Evolutionary conservation across 2,113 vertebrate species (phyloP), one percentile per base, ranked within the genome.

Genomic region (Sprattus sprattus): DNA sequence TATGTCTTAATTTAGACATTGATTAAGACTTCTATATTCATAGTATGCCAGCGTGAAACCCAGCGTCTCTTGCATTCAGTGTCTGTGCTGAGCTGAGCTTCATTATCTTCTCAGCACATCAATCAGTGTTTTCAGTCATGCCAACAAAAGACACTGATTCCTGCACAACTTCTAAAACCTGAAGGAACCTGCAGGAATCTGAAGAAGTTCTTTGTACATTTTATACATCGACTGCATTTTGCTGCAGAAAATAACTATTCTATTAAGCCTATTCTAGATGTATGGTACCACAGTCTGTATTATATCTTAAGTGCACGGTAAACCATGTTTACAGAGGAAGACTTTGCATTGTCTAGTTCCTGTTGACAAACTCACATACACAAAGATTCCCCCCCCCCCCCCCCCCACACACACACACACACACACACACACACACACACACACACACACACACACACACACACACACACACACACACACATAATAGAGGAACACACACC

Each of bases 401-500:
- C n/a, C n/a, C n/a, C n/a, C n/a, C 57, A 60, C 54, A 60, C 54
- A n/a, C 57, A 64, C 57, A 64, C 57, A 64, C 57, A 64, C 57
- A 64, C 22, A 25, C 20, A 64, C 20, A 22, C 20, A 6, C 57
- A 64, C 57, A 64, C 22, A 25, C 20, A 64, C 20, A 22, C 20
- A 60, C 54, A 22, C 22, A 60, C 54, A 22, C 54, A 60, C 54
- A 64, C 1, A 64, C 57, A 64, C 57, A 64, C 57, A 60, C 54
- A 60, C 54, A n/a, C 57, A 64, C 57, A 64, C 57, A 64, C 57
- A 64, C 57, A 64, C 22, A 25, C 20, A 64, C 20, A 22, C 20
- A 6, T n/a, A n/a, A n/a, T n/a, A n/a, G n/a, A n/a, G n/a, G n/a
- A n/a, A n/a, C n/a, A n/a, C n/a, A n/a, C n/a, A n/a, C n/a, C n/a